Evolutionary conservation across 2,888 invertebrate species (phyloP).

Genomic region (Campaea margaritaria): DNA sequence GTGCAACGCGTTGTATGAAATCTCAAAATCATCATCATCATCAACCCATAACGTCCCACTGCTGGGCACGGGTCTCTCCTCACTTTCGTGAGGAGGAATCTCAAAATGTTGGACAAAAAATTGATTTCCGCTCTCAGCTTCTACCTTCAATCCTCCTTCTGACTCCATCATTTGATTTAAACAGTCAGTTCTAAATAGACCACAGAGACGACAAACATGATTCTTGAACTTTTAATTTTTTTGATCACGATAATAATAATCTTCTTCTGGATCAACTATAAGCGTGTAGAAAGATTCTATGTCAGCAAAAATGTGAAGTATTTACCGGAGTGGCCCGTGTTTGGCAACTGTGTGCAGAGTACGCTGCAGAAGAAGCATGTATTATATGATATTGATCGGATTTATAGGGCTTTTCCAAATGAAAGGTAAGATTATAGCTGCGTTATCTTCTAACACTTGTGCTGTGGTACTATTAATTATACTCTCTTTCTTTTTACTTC

Average conservation of each 20-base stretch:
- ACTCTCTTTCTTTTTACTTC: too few relatives aligned
- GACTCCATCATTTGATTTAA: neutral
- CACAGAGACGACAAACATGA: slow-evolving; percentile 52
- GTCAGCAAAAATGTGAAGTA: slow-evolving; percentile 60
- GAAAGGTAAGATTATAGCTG: slow-evolving; percentile 57
- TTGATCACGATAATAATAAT: slow-evolving; percentile 52
- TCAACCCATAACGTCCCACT: too few relatives aligned
- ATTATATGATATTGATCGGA: slow-evolving; percentile 57
- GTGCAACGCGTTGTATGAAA: too few relatives aligned
- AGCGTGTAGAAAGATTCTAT: slow-evolving; percentile 56
- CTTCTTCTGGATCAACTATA: slow-evolving; percentile 57
- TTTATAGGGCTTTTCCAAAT: slow-evolving; percentile 66
- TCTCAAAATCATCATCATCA: too few relatives aligned
- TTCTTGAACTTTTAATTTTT: slow-evolving; percentile 64
- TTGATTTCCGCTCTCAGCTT: neutral
- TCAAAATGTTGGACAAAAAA: neutral
- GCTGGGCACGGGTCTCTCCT: too few relatives aligned
- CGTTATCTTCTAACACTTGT: too few relatives aligned
- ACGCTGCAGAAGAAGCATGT: slow-evolving; percentile 56
- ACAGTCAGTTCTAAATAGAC: neutral
- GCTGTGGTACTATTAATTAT: too few relatives aligned
- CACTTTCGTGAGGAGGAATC: too few relatives aligned
- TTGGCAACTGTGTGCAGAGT: slow-evolving; percentile 61
- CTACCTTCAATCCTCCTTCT: neutral
- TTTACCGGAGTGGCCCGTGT: slow-evolving; percentile 63